Conservation (phyloP, 1,140 invertebrate genomes). For the Bombyx mori region DNA sequence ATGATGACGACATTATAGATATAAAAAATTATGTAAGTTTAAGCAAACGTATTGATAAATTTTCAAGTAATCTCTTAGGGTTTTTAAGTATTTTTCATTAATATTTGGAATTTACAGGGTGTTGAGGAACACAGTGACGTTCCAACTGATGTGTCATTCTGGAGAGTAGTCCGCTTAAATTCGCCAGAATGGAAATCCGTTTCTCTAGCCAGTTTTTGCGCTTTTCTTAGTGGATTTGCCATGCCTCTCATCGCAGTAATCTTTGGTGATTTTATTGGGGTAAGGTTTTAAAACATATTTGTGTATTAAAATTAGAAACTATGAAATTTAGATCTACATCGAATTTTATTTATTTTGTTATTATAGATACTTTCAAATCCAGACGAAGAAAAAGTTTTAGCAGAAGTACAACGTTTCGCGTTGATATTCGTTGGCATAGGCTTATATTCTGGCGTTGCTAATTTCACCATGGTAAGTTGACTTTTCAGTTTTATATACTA, state of each 20-base stretch:
- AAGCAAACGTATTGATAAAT: background rate
- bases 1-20: slow-evolving; percentile 40
- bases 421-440: slow-evolving; percentile 78
- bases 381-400: slow-evolving; percentile 63
- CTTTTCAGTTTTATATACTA: too few relatives aligned
- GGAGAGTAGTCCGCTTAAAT: slow-evolving; percentile 78
- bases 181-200: slow-evolving; percentile 81
- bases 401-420: slow-evolving; percentile 71
- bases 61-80: slow-evolving; percentile 3
- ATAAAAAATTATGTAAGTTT: slow-evolving; percentile 23
- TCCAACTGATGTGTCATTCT: slow-evolving; percentile 48
- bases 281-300: slow-evolving; percentile 23
- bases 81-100: slow-evolving; percentile 1
- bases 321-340: background rate
- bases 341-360: background rate
- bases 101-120: slow-evolving; percentile 16
- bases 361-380: slow-evolving; percentile 61
- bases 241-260: slow-evolving; percentile 85
- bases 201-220: slow-evolving; percentile 76
- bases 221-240: slow-evolving; percentile 78
- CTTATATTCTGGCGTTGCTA: slow-evolving; percentile 74
- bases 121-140: slow-evolving; percentile 26
- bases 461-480: slow-evolving; percentile 74
- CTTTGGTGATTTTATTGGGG: slow-evolving; percentile 83
- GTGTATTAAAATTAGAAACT: background rate